These are phyloP conservation scores for Onychorhynchus coronatus DNA, from an alignment of 2,113 vertebrate species.

Conservation along the genomic window DNA sequence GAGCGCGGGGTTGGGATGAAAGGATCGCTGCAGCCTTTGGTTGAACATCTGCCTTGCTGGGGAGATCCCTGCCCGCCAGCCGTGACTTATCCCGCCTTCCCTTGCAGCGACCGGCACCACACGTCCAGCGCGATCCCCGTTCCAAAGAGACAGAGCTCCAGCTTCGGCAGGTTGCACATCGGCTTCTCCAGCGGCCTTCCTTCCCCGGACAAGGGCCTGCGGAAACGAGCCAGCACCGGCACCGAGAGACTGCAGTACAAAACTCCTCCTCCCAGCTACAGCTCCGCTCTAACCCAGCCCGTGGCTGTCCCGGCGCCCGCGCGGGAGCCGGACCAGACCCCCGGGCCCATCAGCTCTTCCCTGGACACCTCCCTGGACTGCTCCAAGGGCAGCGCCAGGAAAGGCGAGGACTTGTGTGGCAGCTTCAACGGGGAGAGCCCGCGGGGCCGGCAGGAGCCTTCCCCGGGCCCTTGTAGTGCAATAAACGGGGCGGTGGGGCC, in stretches of 20 bases:
- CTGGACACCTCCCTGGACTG: conserved; percentile 78
- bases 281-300: conserved; percentile 65
- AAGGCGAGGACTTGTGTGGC: conserved; percentile 13
- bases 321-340: conserved; percentile 62
- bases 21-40: neutral
- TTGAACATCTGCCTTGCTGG: neutral
- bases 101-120: conserved; percentile 84
- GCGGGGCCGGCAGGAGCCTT: neutral
- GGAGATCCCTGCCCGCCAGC: neutral
- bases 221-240: conserved; percentile 86
- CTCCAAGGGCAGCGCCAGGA: conserved; percentile 65
- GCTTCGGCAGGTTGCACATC: conserved; percentile 75
- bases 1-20: neutral
- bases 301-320: neutral
- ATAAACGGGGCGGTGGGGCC: conserved; percentile 54
- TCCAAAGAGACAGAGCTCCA: conserved; percentile 83
- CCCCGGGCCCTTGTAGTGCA: conserved; percentile 33
- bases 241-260: conserved; percentile 81
- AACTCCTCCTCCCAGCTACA: conserved; percentile 83
- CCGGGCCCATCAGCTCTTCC: conserved; percentile 73
- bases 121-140: conserved; percentile 90
- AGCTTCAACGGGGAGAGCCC: conserved; percentile 42
- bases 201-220: conserved; percentile 85
- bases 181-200: conserved; percentile 74
- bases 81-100: conserved; percentile 8